phyloP scores from a whole-genome alignment of 1,140 invertebrate species.

The Carposina sasakii region DNA sequence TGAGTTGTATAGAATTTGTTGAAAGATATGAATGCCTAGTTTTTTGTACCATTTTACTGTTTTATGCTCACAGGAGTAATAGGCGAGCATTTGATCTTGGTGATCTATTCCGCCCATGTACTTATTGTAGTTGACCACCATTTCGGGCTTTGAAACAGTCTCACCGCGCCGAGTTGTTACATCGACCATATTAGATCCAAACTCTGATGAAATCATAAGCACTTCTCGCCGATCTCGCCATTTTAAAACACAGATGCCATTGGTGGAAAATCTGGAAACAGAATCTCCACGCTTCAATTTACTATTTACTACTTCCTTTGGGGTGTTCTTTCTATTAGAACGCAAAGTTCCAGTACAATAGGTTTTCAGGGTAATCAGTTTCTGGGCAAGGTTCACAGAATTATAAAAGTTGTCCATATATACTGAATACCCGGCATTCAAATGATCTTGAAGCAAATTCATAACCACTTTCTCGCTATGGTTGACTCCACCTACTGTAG shows the following conservation, averaged over 20 bases:
- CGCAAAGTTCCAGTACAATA: conserved; percentile 39
- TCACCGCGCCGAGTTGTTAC: conserved; percentile 21
- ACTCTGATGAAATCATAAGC: conserved; percentile 46
- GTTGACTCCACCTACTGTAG: background rate
- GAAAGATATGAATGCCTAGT: conserved; percentile 37
- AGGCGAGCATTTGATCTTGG: conserved; percentile 42
- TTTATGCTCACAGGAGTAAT: conserved; percentile 35
- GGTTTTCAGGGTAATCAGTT: background rate
- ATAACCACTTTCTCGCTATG: too few species aligned
- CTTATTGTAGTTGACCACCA: conserved; percentile 48
- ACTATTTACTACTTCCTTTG: conserved; percentile 32
- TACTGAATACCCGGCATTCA: background rate
- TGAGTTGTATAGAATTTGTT: too few species aligned
- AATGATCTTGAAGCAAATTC: too few species aligned
- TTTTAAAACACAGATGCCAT: conserved; percentile 49
- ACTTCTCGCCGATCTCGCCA: conserved; percentile 56
- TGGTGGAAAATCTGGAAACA: conserved; percentile 35
- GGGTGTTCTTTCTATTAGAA: conserved; percentile 32
- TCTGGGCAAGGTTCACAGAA: background rate
- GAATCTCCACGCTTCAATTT: conserved; percentile 45
- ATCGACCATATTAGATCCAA: conserved; percentile 21
- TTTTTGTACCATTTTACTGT: conserved; percentile 48
- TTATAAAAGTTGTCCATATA: conserved; percentile 7
- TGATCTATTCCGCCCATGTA: conserved; percentile 38
- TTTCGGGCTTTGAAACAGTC: conserved; percentile 34